Percentiles rank a stretch among this genome's conserved stretches.
Conservation (phyloP, 2,797 vertebrate species). For the Spinus pinus region DNA sequence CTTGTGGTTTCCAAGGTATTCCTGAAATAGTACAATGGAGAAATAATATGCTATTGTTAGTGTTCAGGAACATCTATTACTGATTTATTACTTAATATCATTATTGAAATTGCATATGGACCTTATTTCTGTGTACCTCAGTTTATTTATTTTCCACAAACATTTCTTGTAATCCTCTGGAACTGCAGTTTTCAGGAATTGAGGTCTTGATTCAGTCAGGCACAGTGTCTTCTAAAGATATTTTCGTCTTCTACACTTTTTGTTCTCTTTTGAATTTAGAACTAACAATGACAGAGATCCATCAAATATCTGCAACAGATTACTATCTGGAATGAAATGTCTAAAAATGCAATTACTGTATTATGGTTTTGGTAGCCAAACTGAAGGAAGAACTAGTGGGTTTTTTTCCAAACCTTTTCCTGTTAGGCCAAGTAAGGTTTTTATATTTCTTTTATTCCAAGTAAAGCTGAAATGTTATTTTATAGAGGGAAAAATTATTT, state of each 20-base stretch:
- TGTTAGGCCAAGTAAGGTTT: not conserved
- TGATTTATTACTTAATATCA: slow-evolving; percentile 30
- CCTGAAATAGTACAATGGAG: slow-evolving; percentile 46
- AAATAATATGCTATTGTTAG: slow-evolving; percentile 28
- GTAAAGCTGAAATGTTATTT: not conserved
- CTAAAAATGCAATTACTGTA: not conserved
- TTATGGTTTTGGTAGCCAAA: not conserved
- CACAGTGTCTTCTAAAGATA: not conserved
- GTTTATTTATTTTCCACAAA: not conserved
- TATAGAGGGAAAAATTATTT: not conserved
- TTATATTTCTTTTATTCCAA: not conserved
- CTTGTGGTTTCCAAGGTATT: slow-evolving; percentile 51
- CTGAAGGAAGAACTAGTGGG: not conserved
- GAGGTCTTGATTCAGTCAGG: not conserved
- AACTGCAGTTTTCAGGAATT: slow-evolving; percentile 6
- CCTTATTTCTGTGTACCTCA: not conserved
- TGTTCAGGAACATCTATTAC: slow-evolving; percentile 3
- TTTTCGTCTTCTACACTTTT: not conserved
- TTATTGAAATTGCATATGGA: slow-evolving; percentile 2
- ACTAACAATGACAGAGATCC: not conserved
- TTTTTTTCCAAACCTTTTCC: not conserved
- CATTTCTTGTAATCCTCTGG: not conserved
- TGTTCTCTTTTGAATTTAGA: not conserved
- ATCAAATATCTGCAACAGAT: not conserved
- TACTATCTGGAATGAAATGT: not conserved